phyloP scores from a whole-genome alignment of 2,888 invertebrate species.

The Andrena flavipes region DNA sequence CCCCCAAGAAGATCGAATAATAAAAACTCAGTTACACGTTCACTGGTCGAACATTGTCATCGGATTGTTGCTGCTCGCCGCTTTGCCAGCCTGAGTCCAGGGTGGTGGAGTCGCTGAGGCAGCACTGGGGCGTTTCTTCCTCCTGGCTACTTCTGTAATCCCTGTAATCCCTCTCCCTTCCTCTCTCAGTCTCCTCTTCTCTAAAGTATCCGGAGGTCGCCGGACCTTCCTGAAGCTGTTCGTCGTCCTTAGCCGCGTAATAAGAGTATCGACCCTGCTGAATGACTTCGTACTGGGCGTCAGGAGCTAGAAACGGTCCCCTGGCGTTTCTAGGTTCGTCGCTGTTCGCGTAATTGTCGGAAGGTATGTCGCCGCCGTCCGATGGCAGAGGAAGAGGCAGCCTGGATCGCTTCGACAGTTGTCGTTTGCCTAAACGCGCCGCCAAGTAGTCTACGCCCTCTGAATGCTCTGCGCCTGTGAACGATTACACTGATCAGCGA shows the following conservation, averaged over 20 bases:
- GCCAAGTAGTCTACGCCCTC: conserved; percentile 87
- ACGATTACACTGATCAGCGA: conserved; percentile 4
- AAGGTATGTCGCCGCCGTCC: conserved; percentile 72
- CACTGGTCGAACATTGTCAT: conserved; percentile 80
- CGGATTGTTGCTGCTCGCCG: conserved; percentile 83
- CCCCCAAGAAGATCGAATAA: neutral
- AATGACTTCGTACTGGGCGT: conserved; percentile 88
- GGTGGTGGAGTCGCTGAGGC: conserved; percentile 87
- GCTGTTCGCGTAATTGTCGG: conserved; percentile 77
- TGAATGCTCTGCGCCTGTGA: conserved; percentile 73
- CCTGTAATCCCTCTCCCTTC: conserved; percentile 85
- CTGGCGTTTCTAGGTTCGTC: conserved; percentile 80
- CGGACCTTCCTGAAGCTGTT: conserved; percentile 75
- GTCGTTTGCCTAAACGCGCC: conserved; percentile 86
- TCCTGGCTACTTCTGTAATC: conserved; percentile 83
- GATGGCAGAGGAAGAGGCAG: conserved; percentile 82
- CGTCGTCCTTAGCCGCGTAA: conserved; percentile 78
- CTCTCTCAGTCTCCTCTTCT: conserved; percentile 73
- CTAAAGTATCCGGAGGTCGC: conserved; percentile 70
- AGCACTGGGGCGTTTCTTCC: conserved; percentile 85
- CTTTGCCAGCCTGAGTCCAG: conserved; percentile 91
- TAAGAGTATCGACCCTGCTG: conserved; percentile 84
- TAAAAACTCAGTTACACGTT: conserved; percentile 75
- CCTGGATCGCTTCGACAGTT: conserved; percentile 87
- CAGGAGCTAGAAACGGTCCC: conserved; percentile 86